Evolutionary conservation across 2,888 invertebrate species (phyloP).

Genomic region (Terebella lapidaria): DNA sequence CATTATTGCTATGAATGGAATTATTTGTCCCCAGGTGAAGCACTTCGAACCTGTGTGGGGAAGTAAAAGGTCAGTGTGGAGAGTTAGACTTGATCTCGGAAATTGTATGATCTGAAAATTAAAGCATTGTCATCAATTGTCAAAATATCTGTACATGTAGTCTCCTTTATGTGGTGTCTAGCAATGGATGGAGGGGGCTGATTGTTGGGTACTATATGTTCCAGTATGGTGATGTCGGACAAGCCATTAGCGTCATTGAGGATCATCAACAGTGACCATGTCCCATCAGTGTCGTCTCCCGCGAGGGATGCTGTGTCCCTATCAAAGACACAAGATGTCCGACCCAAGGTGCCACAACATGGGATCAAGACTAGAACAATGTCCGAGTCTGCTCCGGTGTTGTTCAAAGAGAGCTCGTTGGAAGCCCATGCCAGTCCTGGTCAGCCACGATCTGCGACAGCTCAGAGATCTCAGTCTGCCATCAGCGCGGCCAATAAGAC

Average conservation of each 20-base stretch:
- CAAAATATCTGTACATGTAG: too few relatives aligned
- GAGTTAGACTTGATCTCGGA: too few relatives aligned
- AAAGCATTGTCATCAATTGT: too few relatives aligned
- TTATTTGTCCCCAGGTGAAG: slow-evolving; percentile 60
- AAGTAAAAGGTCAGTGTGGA: slow-evolving; percentile 60
- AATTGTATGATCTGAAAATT: too few relatives aligned
- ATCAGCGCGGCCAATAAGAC: background rate
- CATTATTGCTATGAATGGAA: background rate
- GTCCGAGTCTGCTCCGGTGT: background rate
- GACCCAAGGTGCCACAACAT: slow-evolving; percentile 33
- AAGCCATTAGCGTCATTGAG: background rate
- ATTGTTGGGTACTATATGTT: too few relatives aligned
- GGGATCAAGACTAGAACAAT: slow-evolving; percentile 33
- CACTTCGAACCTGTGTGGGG: slow-evolving; percentile 97
- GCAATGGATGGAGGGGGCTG: too few relatives aligned
- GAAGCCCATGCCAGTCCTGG: too few relatives aligned
- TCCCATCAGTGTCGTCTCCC: background rate
- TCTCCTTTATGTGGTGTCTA: too few relatives aligned
- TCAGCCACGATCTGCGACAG: background rate
- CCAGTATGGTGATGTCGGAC: too few relatives aligned
- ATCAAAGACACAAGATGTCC: slow-evolving; percentile 10
- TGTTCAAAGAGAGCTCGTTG: too few relatives aligned
- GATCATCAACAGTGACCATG: background rate
- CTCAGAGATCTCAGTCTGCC: background rate
- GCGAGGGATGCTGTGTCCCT: slow-evolving; percentile 13